Conservation (phyloP, 2,797 vertebrate genomes). For the Hipposideros larvatus region DNA sequence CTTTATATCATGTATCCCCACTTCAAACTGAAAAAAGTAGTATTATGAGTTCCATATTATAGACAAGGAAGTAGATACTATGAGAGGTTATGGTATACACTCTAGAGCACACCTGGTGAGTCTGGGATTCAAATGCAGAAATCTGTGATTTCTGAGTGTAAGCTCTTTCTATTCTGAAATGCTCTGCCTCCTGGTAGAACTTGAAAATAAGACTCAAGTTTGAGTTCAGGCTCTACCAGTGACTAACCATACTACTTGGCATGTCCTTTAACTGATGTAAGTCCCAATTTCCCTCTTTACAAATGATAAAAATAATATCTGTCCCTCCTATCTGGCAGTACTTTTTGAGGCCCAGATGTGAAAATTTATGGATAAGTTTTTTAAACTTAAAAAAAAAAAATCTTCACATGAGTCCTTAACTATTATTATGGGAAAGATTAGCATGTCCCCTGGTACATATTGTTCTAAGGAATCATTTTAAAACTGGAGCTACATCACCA, state of each 20-base stretch:
- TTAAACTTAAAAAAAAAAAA: background rate
- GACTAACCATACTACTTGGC: rapidly evolving
- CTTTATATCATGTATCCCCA: too few species aligned
- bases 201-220: background rate
- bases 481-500: background rate
- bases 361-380: background rate
- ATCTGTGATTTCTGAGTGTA: background rate
- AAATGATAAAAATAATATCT: background rate
- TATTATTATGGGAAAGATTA: background rate
- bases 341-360: background rate
- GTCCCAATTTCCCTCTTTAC: background rate
- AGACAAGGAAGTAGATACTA: background rate
- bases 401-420: background rate
- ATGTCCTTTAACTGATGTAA: background rate
- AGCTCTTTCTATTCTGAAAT: background rate
- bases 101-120: background rate
- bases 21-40: background rate
- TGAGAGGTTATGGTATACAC: background rate
- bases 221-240: background rate
- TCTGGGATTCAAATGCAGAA: background rate
- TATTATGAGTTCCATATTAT: background rate
- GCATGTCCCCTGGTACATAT: background rate
- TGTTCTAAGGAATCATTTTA: background rate
- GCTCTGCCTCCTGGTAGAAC: background rate
- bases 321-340: background rate